Evolutionary conservation across 2,113 vertebrate species (phyloP), one percentile per base, ranked within the genome.

Genomic region (Suncus etruscus): DNA sequence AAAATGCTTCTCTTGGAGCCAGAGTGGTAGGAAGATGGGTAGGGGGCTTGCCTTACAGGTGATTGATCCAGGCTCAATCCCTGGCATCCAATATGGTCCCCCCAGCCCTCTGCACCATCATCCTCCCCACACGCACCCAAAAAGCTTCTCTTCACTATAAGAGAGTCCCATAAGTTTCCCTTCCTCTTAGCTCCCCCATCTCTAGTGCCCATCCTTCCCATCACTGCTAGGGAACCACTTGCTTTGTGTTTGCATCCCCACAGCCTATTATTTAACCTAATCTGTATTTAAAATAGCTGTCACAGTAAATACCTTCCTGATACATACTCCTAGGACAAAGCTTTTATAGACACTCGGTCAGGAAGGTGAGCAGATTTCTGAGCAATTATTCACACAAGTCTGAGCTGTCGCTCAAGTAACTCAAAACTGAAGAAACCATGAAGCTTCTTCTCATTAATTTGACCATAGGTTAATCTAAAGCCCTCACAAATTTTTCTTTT

Each of bases 361-460:
- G 39, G 73, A 89, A 74, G 25, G 45, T 86, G 54, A 89, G 48
- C 11, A 50, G 51, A 91, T 39, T 58, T 50, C 79, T 83, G 24
- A 29, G 16, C 32, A 16, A 73, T 74, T 68, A 75, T 12, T 81
- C n/a, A 48, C 50, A 54, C 54, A 86, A 76, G 25, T 82, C 69
- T 70, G 82, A 50, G 82, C 9, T 66, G 16, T 78, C 77, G 18
- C 63, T 90, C 45, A 72, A 77, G 12, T 3, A 77, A 66, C 47
- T 74, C 32, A 74, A 82, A 82, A 75, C 45, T 83, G 32, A 12
- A 65, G 72, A 39, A 65, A 83, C 3, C 20, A 11, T 39, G 61
- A 48, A 74, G 12, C 39, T 73, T 66, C 9, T 18, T 93, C 32
- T 80, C 32, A 61, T 83, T 87, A 78, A 11, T 78, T 9, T 91